Base-by-base conservation (phyloP, 2,888 invertebrate genomes). In the Ormyrus nitidulus region DNA sequence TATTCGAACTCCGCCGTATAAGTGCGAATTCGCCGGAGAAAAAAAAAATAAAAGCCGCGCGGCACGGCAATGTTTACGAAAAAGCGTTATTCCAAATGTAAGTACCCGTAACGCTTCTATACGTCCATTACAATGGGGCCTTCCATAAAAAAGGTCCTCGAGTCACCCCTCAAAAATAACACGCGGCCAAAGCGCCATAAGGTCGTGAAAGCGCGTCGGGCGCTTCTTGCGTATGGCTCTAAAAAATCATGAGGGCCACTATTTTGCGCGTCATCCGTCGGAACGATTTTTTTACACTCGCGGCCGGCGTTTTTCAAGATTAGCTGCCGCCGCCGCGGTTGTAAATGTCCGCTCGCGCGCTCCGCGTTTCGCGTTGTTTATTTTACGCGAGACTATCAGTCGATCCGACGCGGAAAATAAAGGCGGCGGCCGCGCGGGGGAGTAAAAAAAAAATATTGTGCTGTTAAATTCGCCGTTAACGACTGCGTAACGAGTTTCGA, bases 81-180 rank as follows among this genome's bases (percentile, higher is more conserved):
- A 72, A 61, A 62, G 64, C 61, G 7, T 65, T 54, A 77, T 61
- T 66, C 48, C 48, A 62, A 74, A 64, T 44, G 62, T 8, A 69
- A 74, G 46, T 66, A 69, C 44, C 64, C 58, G 53, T 64, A 64
- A 64, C 68, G 56, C 48, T 69, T 53, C 64, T 34, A 19, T 19
- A 19, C 68, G 56, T 13, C 79, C 58, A 74, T 74, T 69, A 69
- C 69, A 79, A 74, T 69, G 51, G 5, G 46, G 46, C 83, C 85
- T 85, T 88, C 85, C 85, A 85, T 86, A 85, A 87, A 87, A 84
- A 85, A 84, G 77, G 65, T 56, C 74, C 84, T 85, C 83, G 81
- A 84, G 81, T 83, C 84, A 84, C 85, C 87, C 87, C 85, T 85
- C 84, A 85, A 84, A 88, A 88, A 88, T 86, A 88, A 87, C 84